Evolutionary conservation across 64 coral and sea anemone genomes (phyloP), one percentile per base, ranked within the genome.

Genomic region (Acropora yongei): DNA sequence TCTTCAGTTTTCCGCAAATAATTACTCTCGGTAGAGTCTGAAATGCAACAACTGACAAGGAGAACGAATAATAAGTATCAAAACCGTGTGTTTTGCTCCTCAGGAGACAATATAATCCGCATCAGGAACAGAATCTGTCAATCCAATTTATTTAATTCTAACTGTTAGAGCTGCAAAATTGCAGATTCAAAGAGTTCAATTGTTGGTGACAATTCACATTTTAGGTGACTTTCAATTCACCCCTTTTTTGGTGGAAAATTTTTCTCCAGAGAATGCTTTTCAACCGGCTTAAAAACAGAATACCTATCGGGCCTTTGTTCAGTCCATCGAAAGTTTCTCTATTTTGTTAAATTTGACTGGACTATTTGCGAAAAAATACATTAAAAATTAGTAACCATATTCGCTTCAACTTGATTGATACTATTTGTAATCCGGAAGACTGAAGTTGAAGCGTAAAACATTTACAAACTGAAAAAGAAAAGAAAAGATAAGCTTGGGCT

Each of bases 91-190:
- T 63, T 63, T 13, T 11, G 11, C 10, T 63, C 60, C 60, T 13
- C 11, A 7, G 11, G 3, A 63, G 16, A 1, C 11, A 63, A 10
- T 63, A 8, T 4, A 63, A 63, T 13, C 60, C 30, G 30, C 30
- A 30, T 30, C 30, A 30, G 30, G 30, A 30, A 30, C 30, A 30
- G 30, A 30, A 30, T 30, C 30, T 30, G 30, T 30, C 30, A 30
- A 30, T 30, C 30, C 30, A 71, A 44, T 85, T 85, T 57, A 71
- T 85, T 85, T 57, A 85, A 69, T 57, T 41, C 12, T 49, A 72
- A 71, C 82, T 19, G 44, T 2, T 47, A n/a, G 20, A 72, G 5
- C 39, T 85, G 47, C 44, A 71, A 48, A 44, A 44, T 48, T 44
- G 30, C 30, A 0, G 45, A 85, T 44, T 82, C 43, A 48, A 10